Conservation (phyloP, 2,113 vertebrate species). For the Gymnogyps californianus region DNA sequence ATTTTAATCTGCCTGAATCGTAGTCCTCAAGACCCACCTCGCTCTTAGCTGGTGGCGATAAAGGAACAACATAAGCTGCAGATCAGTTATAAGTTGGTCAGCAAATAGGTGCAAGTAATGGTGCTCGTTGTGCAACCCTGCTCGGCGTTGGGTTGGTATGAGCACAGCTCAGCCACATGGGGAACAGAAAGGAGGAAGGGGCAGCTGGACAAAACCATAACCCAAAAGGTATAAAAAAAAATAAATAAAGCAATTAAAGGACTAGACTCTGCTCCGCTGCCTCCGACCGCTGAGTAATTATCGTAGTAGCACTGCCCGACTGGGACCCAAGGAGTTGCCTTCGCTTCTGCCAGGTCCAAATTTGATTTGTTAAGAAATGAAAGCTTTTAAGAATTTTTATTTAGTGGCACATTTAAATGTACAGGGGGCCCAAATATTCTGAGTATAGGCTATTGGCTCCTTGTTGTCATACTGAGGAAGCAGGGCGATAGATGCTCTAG, state of each 20-base stretch:
- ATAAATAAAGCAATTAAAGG: not conserved
- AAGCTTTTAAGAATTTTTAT: not conserved
- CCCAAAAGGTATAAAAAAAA: not conserved
- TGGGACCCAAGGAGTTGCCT: not conserved
- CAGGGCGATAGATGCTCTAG: not conserved
- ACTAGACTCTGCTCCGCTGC: not conserved
- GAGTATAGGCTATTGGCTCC: not conserved
- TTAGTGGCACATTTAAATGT: not conserved
- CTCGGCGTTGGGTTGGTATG: not conserved
- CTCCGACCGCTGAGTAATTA: not conserved
- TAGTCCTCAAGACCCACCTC: not conserved
- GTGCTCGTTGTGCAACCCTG: not conserved
- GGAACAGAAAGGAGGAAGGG: constrained; percentile 67
- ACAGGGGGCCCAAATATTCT: not conserved
- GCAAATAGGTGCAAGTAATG: constrained; percentile 8
- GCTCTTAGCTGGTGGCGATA: not conserved
- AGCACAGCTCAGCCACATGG: not conserved
- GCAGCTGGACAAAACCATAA: constrained; percentile 26
- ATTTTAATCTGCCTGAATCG: not conserved
- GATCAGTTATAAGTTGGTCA: constrained; percentile 14
- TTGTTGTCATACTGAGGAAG: not conserved
- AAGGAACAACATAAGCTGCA: not conserved
- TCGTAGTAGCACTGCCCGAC: accelerated
- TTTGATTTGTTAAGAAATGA: not conserved
- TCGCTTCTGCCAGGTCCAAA: not conserved